Base-by-base conservation (phyloP, 2,113 vertebrate species). In the Oostethus manadensis region DNA sequence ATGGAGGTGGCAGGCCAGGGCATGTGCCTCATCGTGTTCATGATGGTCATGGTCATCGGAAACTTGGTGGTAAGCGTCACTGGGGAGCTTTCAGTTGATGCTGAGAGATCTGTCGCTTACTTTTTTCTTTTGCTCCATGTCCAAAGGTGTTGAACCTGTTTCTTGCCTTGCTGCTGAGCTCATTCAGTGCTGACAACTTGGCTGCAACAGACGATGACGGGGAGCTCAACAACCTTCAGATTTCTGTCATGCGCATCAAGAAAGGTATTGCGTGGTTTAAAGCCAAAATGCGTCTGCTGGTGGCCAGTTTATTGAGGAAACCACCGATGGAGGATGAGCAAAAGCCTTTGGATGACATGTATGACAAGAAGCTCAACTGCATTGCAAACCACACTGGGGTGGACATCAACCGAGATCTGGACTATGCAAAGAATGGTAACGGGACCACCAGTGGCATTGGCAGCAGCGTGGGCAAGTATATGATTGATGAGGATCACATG, bases 1-100 rank as follows among this genome's bases (percentile, higher is more conserved):
- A 98, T 98, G 97, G 95, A 98, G 78, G 97, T 98, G 68, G 97
- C 97, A 0, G 97, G 95, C 55, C 96, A 99, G 88, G 91, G 81
- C 77, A 98, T 99, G 96, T 99, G 97, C 83, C 91, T 99, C 81
- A 92, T 89, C 17, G 95, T 99, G 87, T 99, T 99, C 84, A 96
- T 98, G 97, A 97, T 98, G 97, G 97, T 99, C 88, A 99, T 99
- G 97, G 97, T 98, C 77, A 99, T 99, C 51, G 96, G 97, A 70
- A 99, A 99, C 81, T 73, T 99, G 67, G 97, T 99, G 95, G 97
- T 99, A 77, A 94, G 97, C 91, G 4, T 26, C 21, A 50, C 21
- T 23, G 22, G 21, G 16, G 22, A 15, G 22, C n/a, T 20, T 33
- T 40, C 53, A 33, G 29, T 7, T 15, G n/a, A 7, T 54, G n/a